Conservation (phyloP, 2,797 vertebrate species). For the Brachyalestes nurse region DNA sequence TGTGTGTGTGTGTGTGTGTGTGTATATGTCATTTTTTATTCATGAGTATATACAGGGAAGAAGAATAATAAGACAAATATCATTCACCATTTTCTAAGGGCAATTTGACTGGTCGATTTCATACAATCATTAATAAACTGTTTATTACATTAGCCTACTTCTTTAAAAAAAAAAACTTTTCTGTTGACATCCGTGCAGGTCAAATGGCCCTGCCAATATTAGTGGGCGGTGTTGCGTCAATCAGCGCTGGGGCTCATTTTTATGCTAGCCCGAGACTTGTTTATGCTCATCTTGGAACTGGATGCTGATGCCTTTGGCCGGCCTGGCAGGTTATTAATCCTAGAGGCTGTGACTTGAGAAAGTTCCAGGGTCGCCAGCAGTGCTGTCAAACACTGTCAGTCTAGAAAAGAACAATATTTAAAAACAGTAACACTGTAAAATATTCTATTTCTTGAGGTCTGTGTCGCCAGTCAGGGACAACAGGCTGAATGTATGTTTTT, state of each 20-base stretch:
- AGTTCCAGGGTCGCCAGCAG: background rate
- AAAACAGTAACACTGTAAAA: background rate
- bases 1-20: no score
- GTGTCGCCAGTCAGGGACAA: background rate
- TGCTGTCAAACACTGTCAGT: background rate
- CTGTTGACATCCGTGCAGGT: background rate
- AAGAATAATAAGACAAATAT: no score
- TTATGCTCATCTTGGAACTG: background rate
- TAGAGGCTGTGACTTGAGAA: background rate
- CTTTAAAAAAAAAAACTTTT: background rate
- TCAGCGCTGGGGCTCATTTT: background rate
- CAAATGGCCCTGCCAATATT: background rate
- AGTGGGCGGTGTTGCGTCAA: background rate
- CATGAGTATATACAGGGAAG: no score
- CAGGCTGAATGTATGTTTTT: no score
- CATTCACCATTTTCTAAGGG: no score
- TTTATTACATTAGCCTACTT: background rate
- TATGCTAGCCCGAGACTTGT: background rate
- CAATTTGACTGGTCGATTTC: background rate
- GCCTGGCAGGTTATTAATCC: constrained; percentile 1
- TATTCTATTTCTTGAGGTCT: background rate
- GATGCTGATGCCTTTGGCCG: background rate
- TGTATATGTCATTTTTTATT: no score
- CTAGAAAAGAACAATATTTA: background rate
- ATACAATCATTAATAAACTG: background rate